Base-by-base conservation (phyloP, 2,888 invertebrate genomes). In the Drosophila birchii region DNA sequence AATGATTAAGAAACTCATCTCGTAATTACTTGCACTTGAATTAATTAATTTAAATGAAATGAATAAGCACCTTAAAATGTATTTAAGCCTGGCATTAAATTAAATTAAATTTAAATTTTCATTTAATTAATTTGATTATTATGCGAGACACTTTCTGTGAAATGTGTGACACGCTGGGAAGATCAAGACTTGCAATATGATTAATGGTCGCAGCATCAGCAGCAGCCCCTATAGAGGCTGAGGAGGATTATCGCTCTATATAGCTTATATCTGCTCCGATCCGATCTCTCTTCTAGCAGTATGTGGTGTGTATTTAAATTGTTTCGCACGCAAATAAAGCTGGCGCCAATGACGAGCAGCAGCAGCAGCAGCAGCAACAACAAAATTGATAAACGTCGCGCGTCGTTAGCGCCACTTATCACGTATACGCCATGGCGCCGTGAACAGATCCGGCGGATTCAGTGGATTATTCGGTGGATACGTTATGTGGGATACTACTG, bases 361-460 rank as follows among this genome's bases (percentile, higher is more conserved):
- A 38, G 20, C 14, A 26, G 47, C 34, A 34, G 41, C 34, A 55
- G 57, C 36, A 78, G 41, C 58, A 76, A 44, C 70, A 79, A 85
- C 64, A 68, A 71, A 71, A 68, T 84, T 89, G 89, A 89, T 84
- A 89, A 84, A 89, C 85, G 89, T 78, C 73, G 79, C 89, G 85
- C 89, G 88, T 89, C 88, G 86, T 85, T 85, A 85, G 86, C 89
- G 84, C 84, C 84, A 85, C 84, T 85, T 85, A 85, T 85, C 84
- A 85, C 89, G 89, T 89, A 89, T 85, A 85, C 89, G 84, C 86
- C 88, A 81, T 78, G 89, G 87, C 83, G 84, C 43, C 59, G 64
- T 12, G 34, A 16, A 26, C 29, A 39, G 64, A 41, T 67, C 51
- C 47, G 51, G 43, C 51, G 71, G 32, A 49, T 36, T 51, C 51